phyloP scores from a whole-genome alignment of 1,140 invertebrate genomes.

The Gryllus bimaculatus region DNA sequence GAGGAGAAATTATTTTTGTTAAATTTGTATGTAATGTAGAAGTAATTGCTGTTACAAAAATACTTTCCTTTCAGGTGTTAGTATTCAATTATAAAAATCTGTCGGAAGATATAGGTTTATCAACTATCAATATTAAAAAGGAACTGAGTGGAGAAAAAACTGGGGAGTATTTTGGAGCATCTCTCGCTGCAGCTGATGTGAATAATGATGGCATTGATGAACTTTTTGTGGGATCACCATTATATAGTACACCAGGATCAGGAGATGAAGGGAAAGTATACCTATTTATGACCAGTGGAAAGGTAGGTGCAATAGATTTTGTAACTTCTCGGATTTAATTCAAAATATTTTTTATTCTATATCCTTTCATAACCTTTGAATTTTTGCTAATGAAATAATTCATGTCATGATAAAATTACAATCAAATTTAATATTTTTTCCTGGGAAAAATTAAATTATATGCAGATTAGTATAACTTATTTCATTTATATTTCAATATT shows the following conservation, averaged over 20 bases:
- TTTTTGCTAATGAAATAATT: too few relatives aligned
- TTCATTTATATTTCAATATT: too few relatives aligned
- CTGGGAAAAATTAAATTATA: too few relatives aligned
- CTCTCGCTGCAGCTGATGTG: constrained; percentile 57
- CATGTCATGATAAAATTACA: too few relatives aligned
- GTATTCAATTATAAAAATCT: not conserved
- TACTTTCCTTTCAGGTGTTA: not conserved
- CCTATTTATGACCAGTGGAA: constrained; percentile 37
- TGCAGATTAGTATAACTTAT: too few relatives aligned
- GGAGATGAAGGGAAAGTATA: constrained; percentile 50
- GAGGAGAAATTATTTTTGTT: too few relatives aligned
- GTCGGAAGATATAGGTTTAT: not conserved
- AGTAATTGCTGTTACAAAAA: not conserved
- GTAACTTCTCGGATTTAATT: too few relatives aligned
- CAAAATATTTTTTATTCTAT: too few relatives aligned
- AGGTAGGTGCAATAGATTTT: constrained; percentile 6
- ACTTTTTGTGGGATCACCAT: constrained; percentile 69
- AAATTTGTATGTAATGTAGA: too few relatives aligned
- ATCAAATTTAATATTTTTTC: too few relatives aligned
- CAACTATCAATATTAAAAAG: constrained; percentile 6
- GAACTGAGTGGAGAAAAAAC: constrained; percentile 45
- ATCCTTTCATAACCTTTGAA: too few relatives aligned
- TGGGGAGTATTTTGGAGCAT: constrained; percentile 69
- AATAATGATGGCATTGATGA: constrained; percentile 61
- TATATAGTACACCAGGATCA: constrained; percentile 37